A percentile compares a stretch with the other conserved stretches of the same genome.
Conservation (phyloP, 2,113 vertebrate genomes). For the Prunella fulvescens region DNA sequence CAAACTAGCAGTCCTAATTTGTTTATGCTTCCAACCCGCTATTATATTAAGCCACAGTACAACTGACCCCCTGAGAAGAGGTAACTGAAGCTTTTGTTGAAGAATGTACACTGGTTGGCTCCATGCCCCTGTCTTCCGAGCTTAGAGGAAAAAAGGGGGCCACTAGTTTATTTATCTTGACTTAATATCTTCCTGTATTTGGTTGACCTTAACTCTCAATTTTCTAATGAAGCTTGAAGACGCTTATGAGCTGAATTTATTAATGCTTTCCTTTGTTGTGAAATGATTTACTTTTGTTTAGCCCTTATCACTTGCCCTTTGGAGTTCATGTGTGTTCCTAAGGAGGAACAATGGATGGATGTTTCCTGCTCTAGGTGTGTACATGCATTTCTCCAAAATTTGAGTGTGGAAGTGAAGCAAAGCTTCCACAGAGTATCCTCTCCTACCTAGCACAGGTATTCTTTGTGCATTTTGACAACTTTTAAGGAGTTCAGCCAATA, state of each 20-base stretch:
- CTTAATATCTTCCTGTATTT: slow-evolving; percentile 53
- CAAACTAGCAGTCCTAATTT: slow-evolving; percentile 40
- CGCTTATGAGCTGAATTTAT: not conserved
- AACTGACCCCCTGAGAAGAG: slow-evolving; percentile 26
- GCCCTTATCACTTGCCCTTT: slow-evolving; percentile 30
- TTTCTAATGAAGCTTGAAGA: slow-evolving; percentile 26
- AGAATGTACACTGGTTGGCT: not conserved
- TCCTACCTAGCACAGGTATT: not conserved
- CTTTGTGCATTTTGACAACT: not conserved
- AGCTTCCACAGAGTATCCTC: not conserved
- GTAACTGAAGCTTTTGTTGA: slow-evolving; percentile 45
- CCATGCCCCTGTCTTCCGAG: not conserved
- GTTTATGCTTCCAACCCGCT: slow-evolving; percentile 24
- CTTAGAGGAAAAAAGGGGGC: not conserved
- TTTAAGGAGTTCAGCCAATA: not conserved
- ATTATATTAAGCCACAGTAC: slow-evolving; percentile 6
- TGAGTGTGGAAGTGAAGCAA: not conserved
- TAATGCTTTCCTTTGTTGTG: slow-evolving; percentile 14
- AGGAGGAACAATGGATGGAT: slow-evolving; percentile 10
- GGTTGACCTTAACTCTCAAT: not conserved
- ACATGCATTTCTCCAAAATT: not conserved
- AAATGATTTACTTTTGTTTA: slow-evolving; percentile 30
- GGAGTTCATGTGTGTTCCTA: slow-evolving; percentile 1
- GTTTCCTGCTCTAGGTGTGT: slow-evolving; percentile 7
- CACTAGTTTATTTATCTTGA: slow-evolving; percentile 24